A percentile compares a stretch with the other conserved stretches of the same genome.
Evolutionary conservation across 2,888 invertebrate genomes (phyloP).

Genomic region (Brachyopa scutellaris): DNA sequence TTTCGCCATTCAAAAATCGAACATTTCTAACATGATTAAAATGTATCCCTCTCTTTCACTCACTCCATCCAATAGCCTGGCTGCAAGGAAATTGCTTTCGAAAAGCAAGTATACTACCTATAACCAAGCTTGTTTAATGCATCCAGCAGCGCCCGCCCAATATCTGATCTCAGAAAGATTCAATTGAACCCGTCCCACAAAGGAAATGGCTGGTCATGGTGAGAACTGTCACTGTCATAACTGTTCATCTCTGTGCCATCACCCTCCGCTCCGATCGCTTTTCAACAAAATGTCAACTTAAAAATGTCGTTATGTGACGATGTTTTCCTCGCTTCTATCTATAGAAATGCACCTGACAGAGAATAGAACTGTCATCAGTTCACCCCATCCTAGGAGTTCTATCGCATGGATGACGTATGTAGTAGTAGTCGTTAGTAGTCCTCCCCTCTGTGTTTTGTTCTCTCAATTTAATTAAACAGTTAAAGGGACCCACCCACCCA

Average conservation of each 20-base stretch:
- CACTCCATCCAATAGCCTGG: neutral
- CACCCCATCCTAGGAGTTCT: neutral
- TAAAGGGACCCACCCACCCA: slow-evolving; percentile 1
- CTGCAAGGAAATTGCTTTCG: slow-evolving; percentile 14
- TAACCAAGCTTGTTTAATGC: slow-evolving; percentile 33
- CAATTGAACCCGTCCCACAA: slow-evolving; percentile 23
- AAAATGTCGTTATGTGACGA: slow-evolving; percentile 15
- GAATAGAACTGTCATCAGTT: too few species aligned
- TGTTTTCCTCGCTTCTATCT: slow-evolving; percentile 1
- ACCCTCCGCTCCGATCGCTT: neutral
- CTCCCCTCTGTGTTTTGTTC: slow-evolving; percentile 10
- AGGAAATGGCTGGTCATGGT: slow-evolving; percentile 2
- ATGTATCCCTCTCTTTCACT: neutral
- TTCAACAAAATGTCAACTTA: neutral
- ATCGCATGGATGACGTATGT: neutral
- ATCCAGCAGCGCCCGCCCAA: slow-evolving; percentile 12
- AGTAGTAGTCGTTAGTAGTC: too few species aligned
- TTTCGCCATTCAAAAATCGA: neutral
- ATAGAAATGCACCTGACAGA: slow-evolving; percentile 25
- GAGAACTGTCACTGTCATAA: neutral
- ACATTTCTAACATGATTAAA: slow-evolving; percentile 14
- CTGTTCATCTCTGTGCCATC: neutral
- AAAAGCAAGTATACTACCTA: too few species aligned
- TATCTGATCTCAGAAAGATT: neutral
- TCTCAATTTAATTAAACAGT: slow-evolving; percentile 57